phyloP scores from a whole-genome alignment of 2,888 invertebrate species.

The Drosophila borealis region DNA sequence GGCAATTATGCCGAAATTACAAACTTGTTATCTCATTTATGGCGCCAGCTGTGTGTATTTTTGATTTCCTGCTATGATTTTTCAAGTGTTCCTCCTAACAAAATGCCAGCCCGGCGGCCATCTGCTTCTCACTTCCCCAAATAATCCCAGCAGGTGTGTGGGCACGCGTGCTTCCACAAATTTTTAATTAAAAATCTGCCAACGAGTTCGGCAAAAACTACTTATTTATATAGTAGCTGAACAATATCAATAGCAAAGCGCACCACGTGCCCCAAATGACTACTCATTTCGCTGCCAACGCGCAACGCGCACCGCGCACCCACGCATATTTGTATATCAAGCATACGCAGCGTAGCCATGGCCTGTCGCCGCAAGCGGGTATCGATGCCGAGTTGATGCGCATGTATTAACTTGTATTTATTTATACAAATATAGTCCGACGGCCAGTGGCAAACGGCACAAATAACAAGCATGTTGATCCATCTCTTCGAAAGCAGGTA shows the following conservation, averaged over 20 bases:
- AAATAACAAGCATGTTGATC: not conserved
- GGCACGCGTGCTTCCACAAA: slow-evolving; percentile 28
- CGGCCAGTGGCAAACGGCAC: not conserved
- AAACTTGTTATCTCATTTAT: slow-evolving; percentile 78
- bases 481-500: no score
- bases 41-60: slow-evolving; percentile 70
- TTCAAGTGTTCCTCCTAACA: slow-evolving; percentile 6
- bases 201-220: slow-evolving; percentile 28
- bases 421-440: not conserved
- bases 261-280: slow-evolving; percentile 38
- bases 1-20: slow-evolving; percentile 75
- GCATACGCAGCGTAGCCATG: slow-evolving; percentile 22
- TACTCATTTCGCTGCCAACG: slow-evolving; percentile 1
- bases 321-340: not conserved
- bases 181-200: slow-evolving; percentile 53
- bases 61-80: slow-evolving; percentile 69
- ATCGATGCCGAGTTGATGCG: not conserved
- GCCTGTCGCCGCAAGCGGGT: not conserved
- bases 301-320: not conserved
- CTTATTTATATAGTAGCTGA: slow-evolving; percentile 20
- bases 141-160: slow-evolving; percentile 31
- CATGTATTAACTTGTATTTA: not conserved
- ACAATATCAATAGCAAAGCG: slow-evolving; percentile 37
- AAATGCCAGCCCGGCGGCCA: not conserved
- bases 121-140: no score